Base-by-base conservation (phyloP, 2,113 vertebrate species). In the Ptilonorhynchus violaceus region DNA sequence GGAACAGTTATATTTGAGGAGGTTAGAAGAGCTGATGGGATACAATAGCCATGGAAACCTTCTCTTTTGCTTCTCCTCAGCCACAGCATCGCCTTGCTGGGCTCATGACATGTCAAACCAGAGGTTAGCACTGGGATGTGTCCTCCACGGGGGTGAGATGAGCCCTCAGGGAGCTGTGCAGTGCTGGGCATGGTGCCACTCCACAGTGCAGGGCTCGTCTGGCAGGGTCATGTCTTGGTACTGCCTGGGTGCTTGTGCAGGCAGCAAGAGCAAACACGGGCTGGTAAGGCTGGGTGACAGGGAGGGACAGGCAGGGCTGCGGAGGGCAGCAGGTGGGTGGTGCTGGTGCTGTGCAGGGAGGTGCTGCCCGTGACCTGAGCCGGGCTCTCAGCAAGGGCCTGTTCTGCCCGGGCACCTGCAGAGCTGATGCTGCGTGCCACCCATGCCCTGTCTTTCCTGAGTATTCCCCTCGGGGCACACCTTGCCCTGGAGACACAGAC, bases 351-450 rank as follows among this genome's bases (percentile, higher is more conserved):
- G 62, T 11, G 30, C 13, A 4, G 50, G 44, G 44, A 35, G 42
- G 9, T 28, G 62, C 27, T 66, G 63, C 30, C 68, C 2, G 1
- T 33, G 59, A 55, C 31, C 47, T 7, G 37, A 42, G 35, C 60
- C 0, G 0, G 33, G 46, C 27, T 60, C 60, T 62, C 1, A 1
- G 35, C 13, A 4, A 19, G 25, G 4, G 37, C 2, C 4, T 35
- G 56, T 47, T 59, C 50, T 35, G 17, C 21, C 30, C 3, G 75
- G 42, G 55, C 22, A 6, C 73, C 6, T 7, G n/a, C 47, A 1
- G 4, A 50, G 47, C 33, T 1, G 3, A 20, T 8, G 39, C 39
- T 64, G 28, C 1, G 9, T 49, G 50, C 35, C 24, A 4, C 28
- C 9, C 0, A 6, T 66, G 37, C 37, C 7, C 20, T 7, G 4